Conservation (phyloP, 2,797 vertebrate species). For the Sebastes diaconus region DNA sequence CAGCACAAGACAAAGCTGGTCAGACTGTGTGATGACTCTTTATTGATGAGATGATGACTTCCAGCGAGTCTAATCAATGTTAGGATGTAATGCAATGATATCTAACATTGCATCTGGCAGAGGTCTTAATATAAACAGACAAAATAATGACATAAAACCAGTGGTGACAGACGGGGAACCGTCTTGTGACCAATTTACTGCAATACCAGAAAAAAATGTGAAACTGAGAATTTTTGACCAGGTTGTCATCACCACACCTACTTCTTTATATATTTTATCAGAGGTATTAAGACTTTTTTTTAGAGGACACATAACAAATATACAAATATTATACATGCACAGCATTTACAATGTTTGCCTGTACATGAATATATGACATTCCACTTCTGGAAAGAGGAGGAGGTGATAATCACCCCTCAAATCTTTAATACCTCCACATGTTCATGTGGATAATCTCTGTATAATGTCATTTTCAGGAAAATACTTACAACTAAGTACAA, state of each 20-base stretch:
- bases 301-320: conserved; percentile 34
- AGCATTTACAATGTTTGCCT: conserved; percentile 31
- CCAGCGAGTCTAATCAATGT: neutral
- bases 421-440: conserved; percentile 10
- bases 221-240: neutral
- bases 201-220: neutral
- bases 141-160: conserved; percentile 13
- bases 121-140: neutral
- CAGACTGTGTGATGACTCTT: conserved; percentile 23
- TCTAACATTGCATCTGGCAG: conserved; percentile 1
- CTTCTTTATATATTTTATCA: neutral
- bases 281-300: conserved; percentile 15
- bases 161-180: neutral
- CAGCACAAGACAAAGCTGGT: neutral
- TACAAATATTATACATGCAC: conserved; percentile 47
- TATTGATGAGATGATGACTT: conserved; percentile 39
- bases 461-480: conserved; percentile 58
- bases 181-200: neutral
- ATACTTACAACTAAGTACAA: conserved; percentile 57
- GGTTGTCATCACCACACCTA: neutral
- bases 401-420: neutral
- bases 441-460: conserved; percentile 26
- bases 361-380: conserved; percentile 3
- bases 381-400: conserved; percentile 5
- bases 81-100: neutral